These are phyloP conservation scores for Machimus rusticus DNA, from an alignment of 2,888 invertebrate species.

Conservation along the genomic window DNA sequence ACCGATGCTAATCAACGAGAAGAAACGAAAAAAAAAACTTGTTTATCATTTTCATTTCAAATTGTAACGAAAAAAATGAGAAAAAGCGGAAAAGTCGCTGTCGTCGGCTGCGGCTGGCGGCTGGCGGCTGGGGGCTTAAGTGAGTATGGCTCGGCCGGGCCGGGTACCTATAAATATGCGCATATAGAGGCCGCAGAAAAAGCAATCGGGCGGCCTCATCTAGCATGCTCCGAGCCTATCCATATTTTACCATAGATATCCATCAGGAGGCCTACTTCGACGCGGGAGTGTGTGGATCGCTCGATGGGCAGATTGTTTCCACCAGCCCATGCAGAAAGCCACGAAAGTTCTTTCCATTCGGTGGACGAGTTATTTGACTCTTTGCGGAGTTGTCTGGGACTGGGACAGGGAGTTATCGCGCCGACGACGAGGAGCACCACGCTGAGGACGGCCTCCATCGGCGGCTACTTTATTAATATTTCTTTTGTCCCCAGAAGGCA, in stretches of 20 bases:
- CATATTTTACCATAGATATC: slow-evolving; percentile 26
- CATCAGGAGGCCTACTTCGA: background rate
- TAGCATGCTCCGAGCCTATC: background rate
- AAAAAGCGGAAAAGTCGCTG: background rate
- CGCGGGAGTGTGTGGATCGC: background rate
- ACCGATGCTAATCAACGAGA: slow-evolving; percentile 21
- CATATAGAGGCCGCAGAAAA: background rate
- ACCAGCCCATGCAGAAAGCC: background rate
- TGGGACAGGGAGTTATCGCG: background rate
- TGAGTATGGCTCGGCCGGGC: background rate
- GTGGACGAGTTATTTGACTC: background rate
- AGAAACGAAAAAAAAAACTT: background rate
- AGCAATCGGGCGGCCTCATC: background rate
- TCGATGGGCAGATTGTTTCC: background rate
- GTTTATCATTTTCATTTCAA: slow-evolving; percentile 30
- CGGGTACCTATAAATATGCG: background rate
- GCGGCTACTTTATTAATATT: background rate
- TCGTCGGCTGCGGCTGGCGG: background rate
- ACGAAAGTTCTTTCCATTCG: background rate
- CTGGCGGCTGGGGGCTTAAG: background rate
- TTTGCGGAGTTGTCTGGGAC: background rate
- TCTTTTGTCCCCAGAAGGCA: too few species aligned
- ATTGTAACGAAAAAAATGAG: background rate
- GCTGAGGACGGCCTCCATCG: background rate
- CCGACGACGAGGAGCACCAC: background rate